Percentiles rank a stretch among this genome's conserved stretches.
These are phyloP conservation scores for Numenius phaeopus DNA, from an alignment of 2,797 vertebrate genomes.

Conservation along the genomic window DNA sequence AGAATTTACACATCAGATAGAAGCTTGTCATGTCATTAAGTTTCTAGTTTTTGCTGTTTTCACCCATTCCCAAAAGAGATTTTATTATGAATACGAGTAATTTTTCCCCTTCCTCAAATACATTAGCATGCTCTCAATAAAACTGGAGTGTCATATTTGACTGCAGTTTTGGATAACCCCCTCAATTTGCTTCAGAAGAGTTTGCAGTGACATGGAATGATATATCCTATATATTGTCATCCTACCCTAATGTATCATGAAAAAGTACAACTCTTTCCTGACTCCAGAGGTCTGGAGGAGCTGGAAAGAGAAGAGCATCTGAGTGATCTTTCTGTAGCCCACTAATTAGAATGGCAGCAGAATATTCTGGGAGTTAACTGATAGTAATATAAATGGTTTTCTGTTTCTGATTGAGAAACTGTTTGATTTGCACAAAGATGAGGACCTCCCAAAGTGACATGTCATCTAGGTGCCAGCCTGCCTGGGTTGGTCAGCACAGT, in stretches of 20 bases:
- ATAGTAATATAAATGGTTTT: not conserved
- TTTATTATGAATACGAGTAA: not conserved
- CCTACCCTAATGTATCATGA: not conserved
- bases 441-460: not conserved
- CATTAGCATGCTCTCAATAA: not conserved
- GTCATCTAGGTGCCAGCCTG: not conserved
- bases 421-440: not conserved
- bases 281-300: not conserved
- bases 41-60: not conserved
- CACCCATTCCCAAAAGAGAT: not conserved
- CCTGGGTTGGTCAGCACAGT: not conserved
- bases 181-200: not conserved
- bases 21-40: not conserved
- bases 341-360: not conserved
- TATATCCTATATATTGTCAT: not conserved
- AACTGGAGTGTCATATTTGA: not conserved
- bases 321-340: not conserved
- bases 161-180: not conserved
- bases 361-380: not conserved
- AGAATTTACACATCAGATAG: not conserved
- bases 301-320: not conserved
- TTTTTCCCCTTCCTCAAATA: not conserved
- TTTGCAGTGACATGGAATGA: not conserved
- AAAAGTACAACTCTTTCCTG: not conserved
- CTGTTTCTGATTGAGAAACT: not conserved